Base-by-base conservation (phyloP, 1,140 invertebrate species). In the Asobara japonica region DNA sequence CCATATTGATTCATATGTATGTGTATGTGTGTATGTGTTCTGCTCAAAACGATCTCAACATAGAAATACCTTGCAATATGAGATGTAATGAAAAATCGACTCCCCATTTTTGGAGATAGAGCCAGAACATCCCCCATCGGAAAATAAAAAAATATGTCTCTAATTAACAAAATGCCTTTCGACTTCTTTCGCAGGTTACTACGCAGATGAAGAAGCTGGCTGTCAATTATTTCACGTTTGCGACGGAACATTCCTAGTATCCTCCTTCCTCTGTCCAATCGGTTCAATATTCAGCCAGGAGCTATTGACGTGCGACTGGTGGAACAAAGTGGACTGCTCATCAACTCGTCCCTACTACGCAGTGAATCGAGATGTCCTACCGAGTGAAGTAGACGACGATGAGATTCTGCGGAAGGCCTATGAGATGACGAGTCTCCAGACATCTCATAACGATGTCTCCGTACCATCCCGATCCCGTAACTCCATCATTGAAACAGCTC, bases 171-270 rank as follows among this genome's bases (percentile, higher is more conserved):
- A 20, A 56, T 48, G n/a, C 33, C n/a, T 71, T 38, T 72, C 33
- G 68, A 45, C 51, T 62, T 74, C 72, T 22, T 45, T 6, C 38
- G 31, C 73, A 87, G 88, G 88, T 25, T 89, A 87, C 45, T 89
- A 88, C 72, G 88, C 86, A 8, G 88, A 89, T 71, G 83, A 85
- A 56, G 83, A 80, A 71, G 80, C 84, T 3, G 86, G 86, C 0
- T 90, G 89, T 65, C 89, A 89, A 64, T 82, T 90, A 5, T 90
- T 90, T 60, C 90, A 90, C 74, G 84, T 90, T 6, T 91, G 90
- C 74, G 86, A 89, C 72, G 84, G 74, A 29, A 73, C 83, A 31
- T 86, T 85, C n/a, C 65, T 86, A 36, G 79, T 87, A 0, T 84
- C 88, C 27, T 89, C 89, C 5, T 90, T 90, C 71, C 79, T 90